These are phyloP conservation scores for Palythoa grandis DNA, from an alignment of 92 coral and sea anemone genomes.

Conservation along the genomic window DNA sequence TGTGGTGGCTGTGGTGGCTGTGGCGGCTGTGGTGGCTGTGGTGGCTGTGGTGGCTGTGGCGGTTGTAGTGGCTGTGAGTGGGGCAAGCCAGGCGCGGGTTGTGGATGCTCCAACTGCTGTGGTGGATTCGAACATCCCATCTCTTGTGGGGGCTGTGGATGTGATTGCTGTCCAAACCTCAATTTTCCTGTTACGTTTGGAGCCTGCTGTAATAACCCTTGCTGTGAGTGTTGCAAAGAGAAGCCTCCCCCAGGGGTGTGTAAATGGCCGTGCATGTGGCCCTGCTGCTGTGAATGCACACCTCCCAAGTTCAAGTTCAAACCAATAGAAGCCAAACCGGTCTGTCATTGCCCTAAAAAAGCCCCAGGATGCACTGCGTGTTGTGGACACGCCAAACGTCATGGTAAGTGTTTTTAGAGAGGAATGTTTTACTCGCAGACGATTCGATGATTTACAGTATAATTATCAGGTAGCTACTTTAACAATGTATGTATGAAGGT, in stretches of 20 bases:
- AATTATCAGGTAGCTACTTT: no score
- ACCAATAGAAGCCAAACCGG: slow-evolving; percentile 86
- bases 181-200: slow-evolving; percentile 74
- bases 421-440: neutral
- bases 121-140: slow-evolving; percentile 70
- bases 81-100: slow-evolving; percentile 49
- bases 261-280: slow-evolving; percentile 98
- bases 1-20: slow-evolving; percentile 58
- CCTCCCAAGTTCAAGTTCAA: neutral
- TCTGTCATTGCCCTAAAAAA: slow-evolving; percentile 84
- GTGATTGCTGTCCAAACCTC: slow-evolving; percentile 61
- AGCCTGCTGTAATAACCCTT: slow-evolving; percentile 71
- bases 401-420: neutral
- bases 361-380: slow-evolving; percentile 68
- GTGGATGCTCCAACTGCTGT: slow-evolving; percentile 60
- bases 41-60: slow-evolving; percentile 47
- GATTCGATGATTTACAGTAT: no score
- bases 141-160: slow-evolving; percentile 59
- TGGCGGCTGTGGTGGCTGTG: slow-evolving; percentile 55
- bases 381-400: slow-evolving; percentile 49
- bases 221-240: slow-evolving; percentile 77
- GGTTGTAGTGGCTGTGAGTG: slow-evolving; percentile 20
- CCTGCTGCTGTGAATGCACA: slow-evolving; percentile 93
- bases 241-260: slow-evolving; percentile 83
- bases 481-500: no score